A percentile compares a stretch with the other conserved stretches of the same genome.
Conservation (phyloP, 2,113 vertebrate species). For the Ranitomeya variabilis region DNA sequence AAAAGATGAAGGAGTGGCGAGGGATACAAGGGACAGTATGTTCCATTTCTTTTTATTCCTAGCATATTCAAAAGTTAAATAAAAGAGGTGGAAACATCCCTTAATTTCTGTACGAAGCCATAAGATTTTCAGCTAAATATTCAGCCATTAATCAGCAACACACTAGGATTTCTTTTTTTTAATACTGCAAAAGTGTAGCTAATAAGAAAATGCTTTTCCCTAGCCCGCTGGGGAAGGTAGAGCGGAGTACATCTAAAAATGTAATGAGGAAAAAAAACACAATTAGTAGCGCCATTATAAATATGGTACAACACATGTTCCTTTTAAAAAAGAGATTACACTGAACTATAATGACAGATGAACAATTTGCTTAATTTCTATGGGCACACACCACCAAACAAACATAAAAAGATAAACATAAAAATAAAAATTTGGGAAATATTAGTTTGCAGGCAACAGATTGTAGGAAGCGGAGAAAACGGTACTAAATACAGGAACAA, state of each 20-base stretch:
- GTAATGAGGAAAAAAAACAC: neutral
- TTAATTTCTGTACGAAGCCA: neutral
- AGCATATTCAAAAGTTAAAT: no score
- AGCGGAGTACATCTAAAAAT: constrained; percentile 2
- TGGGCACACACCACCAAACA: neutral
- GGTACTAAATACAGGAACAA: neutral
- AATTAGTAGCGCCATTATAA: constrained; percentile 5
- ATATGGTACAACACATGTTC: constrained; percentile 37
- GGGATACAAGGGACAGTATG: no score
- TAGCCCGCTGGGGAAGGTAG: neutral
- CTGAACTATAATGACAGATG: constrained; percentile 8
- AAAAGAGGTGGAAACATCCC: no score
- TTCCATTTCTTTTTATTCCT: no score
- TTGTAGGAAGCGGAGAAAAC: neutral
- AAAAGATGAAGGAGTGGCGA: no score
- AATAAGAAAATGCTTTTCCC: neutral
- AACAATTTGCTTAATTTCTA: constrained; percentile 33
- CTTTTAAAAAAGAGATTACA: constrained; percentile 7
- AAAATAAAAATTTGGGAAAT: neutral
- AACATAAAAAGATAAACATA: neutral
- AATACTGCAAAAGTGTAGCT: neutral
- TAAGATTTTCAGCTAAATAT: neutral
- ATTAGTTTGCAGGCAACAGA: constrained; percentile 11
- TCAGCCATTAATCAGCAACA: neutral
- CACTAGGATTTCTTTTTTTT: neutral